Percentiles rank a stretch among this genome's conserved stretches.
Conservation (phyloP, 2,797 vertebrate genomes). For the Micrastur ruficollis region DNA sequence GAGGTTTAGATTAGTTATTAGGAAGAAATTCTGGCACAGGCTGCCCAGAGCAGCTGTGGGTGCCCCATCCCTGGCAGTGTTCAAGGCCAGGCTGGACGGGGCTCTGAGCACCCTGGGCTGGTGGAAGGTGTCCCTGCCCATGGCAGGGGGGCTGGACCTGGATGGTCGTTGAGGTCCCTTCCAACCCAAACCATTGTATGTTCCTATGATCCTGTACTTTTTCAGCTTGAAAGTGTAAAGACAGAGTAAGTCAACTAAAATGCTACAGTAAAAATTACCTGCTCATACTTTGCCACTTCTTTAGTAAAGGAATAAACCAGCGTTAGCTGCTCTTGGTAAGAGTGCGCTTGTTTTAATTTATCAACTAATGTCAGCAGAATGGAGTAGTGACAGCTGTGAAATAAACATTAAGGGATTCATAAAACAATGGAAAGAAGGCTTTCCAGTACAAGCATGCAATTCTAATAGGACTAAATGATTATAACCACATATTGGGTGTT, state of each 20-base stretch:
- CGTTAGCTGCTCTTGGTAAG: conserved; percentile 40
- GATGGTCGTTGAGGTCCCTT: too few relatives aligned
- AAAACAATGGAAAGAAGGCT: conserved; percentile 27
- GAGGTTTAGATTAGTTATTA: too few relatives aligned
- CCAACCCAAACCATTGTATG: too few relatives aligned
- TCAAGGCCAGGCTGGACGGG: too few relatives aligned
- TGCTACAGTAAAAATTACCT: conserved; percentile 33
- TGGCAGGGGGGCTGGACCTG: too few relatives aligned
- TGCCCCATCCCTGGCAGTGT: too few relatives aligned
- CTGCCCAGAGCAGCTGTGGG: too few relatives aligned
- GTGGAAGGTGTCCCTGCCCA: too few relatives aligned
- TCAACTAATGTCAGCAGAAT: conserved; percentile 55
- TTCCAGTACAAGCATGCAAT: neutral
- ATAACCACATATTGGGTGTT: neutral
- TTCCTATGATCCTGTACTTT: too few relatives aligned
- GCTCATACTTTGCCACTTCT: neutral
- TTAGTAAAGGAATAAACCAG: conserved; percentile 24
- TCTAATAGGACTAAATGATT: neutral
- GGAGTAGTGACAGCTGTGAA: conserved; percentile 26
- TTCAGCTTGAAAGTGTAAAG: neutral
- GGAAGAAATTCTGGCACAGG: too few relatives aligned
- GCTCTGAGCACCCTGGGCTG: too few relatives aligned
- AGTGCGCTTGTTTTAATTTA: conserved; percentile 27
- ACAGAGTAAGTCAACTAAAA: neutral
- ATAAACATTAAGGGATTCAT: conserved; percentile 49